phyloP scores from a whole-genome alignment of 2,113 vertebrate species.

The Gobio gobio region DNA sequence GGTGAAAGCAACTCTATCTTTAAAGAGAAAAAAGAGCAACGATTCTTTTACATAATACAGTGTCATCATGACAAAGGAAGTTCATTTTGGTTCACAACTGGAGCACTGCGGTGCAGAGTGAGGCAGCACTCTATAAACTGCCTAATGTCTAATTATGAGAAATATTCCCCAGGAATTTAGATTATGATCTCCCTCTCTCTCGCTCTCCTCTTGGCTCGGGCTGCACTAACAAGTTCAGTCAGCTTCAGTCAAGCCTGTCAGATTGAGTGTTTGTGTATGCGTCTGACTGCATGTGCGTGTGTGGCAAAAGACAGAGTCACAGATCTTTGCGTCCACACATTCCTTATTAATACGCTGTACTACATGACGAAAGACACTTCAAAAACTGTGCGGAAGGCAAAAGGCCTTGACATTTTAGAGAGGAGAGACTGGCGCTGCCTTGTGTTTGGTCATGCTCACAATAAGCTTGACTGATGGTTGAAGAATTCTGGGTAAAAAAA shows the following conservation, averaged over 20 bases:
- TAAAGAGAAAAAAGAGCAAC: not conserved
- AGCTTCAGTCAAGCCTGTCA: slow-evolving; percentile 33
- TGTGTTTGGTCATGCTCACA: not conserved
- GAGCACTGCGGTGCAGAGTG: not conserved
- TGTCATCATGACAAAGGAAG: not conserved
- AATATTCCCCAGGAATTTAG: slow-evolving; percentile 7
- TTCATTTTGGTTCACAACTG: not conserved
- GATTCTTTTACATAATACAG: not conserved
- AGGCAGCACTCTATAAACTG: not conserved
- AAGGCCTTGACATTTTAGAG: slow-evolving; percentile 20
- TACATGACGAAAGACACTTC: slow-evolving; percentile 4
- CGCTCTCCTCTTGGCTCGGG: not conserved
- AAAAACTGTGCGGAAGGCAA: not conserved
- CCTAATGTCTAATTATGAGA: slow-evolving; percentile 56
- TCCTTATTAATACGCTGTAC: slow-evolving; percentile 4
- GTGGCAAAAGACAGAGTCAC: slow-evolving; percentile 17
- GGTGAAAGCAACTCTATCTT: not conserved
- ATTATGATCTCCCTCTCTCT: slow-evolving; percentile 5
- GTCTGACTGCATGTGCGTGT: not conserved
- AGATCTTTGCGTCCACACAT: not conserved
- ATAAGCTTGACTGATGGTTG: not conserved
- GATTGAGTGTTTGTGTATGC: not conserved
- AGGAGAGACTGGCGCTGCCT: not conserved
- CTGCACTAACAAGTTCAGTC: slow-evolving; percentile 35
- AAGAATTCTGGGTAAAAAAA: not conserved